Conservation (phyloP, 1,140 invertebrate genomes). For the Anoplophora glabripennis region DNA sequence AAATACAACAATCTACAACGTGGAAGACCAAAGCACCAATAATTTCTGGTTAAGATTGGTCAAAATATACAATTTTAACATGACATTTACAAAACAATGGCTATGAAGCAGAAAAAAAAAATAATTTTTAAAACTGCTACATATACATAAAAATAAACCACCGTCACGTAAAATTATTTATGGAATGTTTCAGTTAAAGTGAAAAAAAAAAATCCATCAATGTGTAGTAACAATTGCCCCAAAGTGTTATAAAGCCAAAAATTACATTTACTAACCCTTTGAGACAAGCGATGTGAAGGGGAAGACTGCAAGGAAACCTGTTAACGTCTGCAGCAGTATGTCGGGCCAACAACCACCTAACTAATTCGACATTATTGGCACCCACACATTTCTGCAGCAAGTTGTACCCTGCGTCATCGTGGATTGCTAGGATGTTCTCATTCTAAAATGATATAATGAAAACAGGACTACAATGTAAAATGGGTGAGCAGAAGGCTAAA, state of each 20-base stretch:
- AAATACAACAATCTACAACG: too few species aligned
- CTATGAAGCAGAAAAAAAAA: too few species aligned
- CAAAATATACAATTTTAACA: too few species aligned
- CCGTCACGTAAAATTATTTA: too few species aligned
- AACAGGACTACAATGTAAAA: conserved; percentile 12
- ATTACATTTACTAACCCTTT: conserved; percentile 54
- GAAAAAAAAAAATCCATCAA: too few species aligned
- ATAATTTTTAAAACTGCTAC: too few species aligned
- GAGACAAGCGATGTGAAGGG: conserved; percentile 69
- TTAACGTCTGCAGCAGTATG: conserved; percentile 66
- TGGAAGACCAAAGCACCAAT: too few species aligned
- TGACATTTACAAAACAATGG: too few species aligned
- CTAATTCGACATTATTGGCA: conserved; percentile 69
- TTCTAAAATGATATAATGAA: conserved; percentile 49
- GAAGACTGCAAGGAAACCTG: conserved; percentile 67
- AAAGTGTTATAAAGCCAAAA: neutral
- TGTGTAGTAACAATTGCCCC: conserved; percentile 13
- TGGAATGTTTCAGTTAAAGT: too few species aligned
- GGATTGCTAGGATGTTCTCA: conserved; percentile 64
- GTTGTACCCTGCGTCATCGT: conserved; percentile 71
- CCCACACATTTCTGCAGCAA: conserved; percentile 70
- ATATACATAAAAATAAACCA: too few species aligned
- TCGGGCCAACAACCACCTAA: conserved; percentile 62
- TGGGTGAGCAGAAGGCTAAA: neutral
- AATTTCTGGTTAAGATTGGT: too few species aligned